Evolutionary conservation across 2,113 vertebrate genomes (phyloP).

Genomic region (Rhabdomys dilectus): DNA sequence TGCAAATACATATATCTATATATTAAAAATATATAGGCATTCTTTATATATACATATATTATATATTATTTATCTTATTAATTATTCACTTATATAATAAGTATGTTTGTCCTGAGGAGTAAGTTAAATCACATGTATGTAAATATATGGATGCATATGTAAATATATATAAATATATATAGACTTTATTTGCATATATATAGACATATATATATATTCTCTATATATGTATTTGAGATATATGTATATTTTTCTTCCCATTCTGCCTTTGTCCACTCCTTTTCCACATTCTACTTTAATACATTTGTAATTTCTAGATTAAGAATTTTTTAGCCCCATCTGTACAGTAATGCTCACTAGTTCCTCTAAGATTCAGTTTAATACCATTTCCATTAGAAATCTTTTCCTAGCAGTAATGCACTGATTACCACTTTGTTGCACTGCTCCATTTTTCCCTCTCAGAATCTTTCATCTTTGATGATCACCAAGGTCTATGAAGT

Average conservation of each 20-base stretch:
- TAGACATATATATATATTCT: neutral
- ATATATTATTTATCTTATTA: too few species aligned
- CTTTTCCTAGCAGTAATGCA: neutral
- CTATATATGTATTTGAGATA: neutral
- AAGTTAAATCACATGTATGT: neutral
- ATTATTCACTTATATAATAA: too few species aligned
- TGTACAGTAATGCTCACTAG: neutral
- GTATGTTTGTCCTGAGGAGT: neutral
- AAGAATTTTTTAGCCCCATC: neutral
- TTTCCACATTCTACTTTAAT: neutral
- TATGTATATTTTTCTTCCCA: neutral
- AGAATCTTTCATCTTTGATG: neutral
- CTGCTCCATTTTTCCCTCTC: neutral
- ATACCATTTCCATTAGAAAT: neutral
- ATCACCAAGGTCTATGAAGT: neutral
- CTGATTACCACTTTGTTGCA: neutral
- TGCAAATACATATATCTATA: too few species aligned
- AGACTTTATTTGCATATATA: neutral
- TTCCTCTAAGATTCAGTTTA: neutral
- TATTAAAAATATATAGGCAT: too few species aligned
- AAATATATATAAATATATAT: neutral
- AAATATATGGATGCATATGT: neutral
- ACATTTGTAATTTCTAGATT: neutral
- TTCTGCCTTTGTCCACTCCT: neutral
- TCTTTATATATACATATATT: too few species aligned